A percentile compares a stretch with the other conserved stretches of the same genome.
Conservation (phyloP, 2,113 vertebrate species). For the Stomatorhinus ivindoensis region DNA sequence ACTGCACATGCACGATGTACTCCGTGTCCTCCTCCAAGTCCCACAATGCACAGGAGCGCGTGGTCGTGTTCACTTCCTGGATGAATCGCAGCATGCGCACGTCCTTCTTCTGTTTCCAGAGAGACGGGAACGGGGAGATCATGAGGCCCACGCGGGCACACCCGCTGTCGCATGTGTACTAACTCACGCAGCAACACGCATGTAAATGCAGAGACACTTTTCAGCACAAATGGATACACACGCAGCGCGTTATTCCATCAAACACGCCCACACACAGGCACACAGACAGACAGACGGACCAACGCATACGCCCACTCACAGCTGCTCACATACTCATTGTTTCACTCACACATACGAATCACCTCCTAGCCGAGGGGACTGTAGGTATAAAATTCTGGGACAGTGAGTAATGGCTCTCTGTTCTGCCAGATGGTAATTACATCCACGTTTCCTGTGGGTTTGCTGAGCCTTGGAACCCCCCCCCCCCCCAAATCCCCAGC, state of each 20-base stretch:
- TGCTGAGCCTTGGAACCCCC: background rate
- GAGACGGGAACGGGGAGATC: background rate
- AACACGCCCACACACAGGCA: too few relatives aligned
- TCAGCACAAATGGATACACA: background rate
- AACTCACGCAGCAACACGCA: background rate
- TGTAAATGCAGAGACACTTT: background rate
- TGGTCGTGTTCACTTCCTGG: conserved; percentile 96
- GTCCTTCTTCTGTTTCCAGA: conserved; percentile 77
- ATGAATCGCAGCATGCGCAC: conserved; percentile 91
- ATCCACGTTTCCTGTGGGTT: background rate
- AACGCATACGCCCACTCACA: conserved; percentile 21
- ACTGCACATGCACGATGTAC: conserved; percentile 89
- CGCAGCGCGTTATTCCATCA: background rate
- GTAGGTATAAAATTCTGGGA: conserved; percentile 14
- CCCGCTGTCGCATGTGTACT: background rate
- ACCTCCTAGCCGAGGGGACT: background rate
- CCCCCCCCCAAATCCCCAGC: background rate
- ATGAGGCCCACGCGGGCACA: background rate
- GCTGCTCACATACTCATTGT: background rate
- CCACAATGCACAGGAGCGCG: conserved; percentile 88
- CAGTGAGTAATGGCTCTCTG: conserved; percentile 17
- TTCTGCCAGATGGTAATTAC: conserved; percentile 16
- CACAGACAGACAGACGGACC: background rate
- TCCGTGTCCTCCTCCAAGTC: conserved; percentile 93
- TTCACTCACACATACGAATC: conserved; percentile 12